These are phyloP conservation scores for Lasioglossum lativentre DNA, from an alignment of 2,888 invertebrate species.

Conservation along the genomic window DNA sequence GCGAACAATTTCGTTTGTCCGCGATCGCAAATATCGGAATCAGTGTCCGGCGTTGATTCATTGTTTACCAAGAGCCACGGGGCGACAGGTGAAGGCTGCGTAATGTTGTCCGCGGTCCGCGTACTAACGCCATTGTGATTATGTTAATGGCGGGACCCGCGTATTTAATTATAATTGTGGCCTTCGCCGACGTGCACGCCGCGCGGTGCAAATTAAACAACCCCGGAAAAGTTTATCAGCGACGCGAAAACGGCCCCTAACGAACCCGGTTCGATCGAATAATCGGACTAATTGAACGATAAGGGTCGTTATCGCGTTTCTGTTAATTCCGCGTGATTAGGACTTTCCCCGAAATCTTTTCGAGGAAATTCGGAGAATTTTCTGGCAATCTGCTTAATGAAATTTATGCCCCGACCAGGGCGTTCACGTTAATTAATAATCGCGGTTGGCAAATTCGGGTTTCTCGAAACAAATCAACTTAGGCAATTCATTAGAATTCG, in stretches of 20 bases:
- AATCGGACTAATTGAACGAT: slow-evolving; percentile 6
- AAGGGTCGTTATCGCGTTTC: not conserved
- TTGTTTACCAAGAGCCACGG: slow-evolving; percentile 25
- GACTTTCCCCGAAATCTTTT: not conserved
- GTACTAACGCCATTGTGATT: slow-evolving; percentile 37
- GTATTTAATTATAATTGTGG: slow-evolving; percentile 38
- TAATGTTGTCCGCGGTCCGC: slow-evolving; percentile 26
- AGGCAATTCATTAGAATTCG: not conserved
- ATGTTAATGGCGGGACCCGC: slow-evolving; percentile 39
- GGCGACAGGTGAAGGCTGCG: not conserved
- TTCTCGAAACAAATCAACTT: slow-evolving; percentile 2
- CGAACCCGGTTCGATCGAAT: not conserved
- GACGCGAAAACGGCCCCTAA: not conserved
- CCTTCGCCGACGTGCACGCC: slow-evolving; percentile 13
- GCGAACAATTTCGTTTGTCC: slow-evolving; percentile 29
- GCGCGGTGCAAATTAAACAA: slow-evolving; percentile 20
- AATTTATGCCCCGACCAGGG: not conserved
- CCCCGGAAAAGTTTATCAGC: not conserved
- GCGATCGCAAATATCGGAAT: slow-evolving; percentile 30
- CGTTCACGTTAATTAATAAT: not conserved
- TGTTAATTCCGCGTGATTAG: not conserved
- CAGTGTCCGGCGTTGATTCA: slow-evolving; percentile 27
- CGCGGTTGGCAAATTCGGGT: not conserved
- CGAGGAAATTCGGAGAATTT: not conserved
- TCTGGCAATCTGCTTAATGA: not conserved